phyloP scores from a whole-genome alignment of 2,113 vertebrate species.

The Microtus ochrogaster region DNA sequence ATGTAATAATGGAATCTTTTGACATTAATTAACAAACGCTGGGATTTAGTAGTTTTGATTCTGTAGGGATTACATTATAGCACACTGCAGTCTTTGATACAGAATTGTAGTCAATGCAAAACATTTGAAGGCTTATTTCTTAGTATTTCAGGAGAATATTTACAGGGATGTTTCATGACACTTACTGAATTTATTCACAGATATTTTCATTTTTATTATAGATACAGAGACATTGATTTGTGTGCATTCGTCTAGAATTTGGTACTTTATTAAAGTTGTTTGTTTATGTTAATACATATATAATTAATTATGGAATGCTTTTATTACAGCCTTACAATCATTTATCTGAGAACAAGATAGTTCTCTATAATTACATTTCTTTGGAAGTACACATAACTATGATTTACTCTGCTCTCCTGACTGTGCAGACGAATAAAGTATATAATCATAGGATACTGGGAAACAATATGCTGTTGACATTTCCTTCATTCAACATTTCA shows the following conservation, averaged over 20 bases:
- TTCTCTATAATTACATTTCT: neutral
- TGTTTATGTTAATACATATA: neutral
- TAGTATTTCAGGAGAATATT: neutral
- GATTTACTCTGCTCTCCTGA: neutral
- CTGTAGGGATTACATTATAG: neutral
- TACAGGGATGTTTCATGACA: neutral
- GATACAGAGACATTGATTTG: too few relatives aligned
- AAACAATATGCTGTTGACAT: neutral
- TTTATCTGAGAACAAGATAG: neutral
- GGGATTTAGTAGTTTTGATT: neutral
- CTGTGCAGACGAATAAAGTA: neutral
- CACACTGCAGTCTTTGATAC: neutral
- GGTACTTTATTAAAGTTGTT: neutral
- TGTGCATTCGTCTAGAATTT: neutral
- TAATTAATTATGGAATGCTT: neutral
- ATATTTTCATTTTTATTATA: neutral
- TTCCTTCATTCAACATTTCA: neutral
- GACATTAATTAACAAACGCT: neutral
- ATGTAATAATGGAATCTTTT: neutral
- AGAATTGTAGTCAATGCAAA: neutral
- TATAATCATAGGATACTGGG: neutral
- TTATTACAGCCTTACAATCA: neutral
- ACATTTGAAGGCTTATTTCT: neutral
- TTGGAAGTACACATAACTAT: neutral
- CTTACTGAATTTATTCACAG: neutral